Evolutionary conservation across 2,797 vertebrate species (phyloP).

Genomic region (Anomalospiza imberbis): DNA sequence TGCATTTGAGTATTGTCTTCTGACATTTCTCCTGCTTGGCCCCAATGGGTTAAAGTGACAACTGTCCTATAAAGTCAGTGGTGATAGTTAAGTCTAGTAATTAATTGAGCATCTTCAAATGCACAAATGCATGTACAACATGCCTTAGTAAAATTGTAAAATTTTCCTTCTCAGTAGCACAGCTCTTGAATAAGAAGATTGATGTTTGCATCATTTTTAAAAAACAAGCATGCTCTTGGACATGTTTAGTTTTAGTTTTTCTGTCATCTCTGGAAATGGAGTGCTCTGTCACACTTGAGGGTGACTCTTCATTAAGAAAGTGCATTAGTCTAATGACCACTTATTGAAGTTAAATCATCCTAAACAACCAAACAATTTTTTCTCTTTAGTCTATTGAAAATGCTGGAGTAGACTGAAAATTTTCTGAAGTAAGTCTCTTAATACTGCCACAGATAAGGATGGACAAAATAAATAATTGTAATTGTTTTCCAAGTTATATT

Average conservation of each 20-base stretch:
- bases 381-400: conserved; percentile 19
- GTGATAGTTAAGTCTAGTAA: neutral
- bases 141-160: neutral
- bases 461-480: neutral
- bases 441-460: neutral
- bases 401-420: neutral
- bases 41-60: neutral
- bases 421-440: neutral
- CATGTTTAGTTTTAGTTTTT: neutral
- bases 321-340: neutral
- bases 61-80: neutral
- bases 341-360: neutral
- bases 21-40: neutral
- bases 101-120: neutral
- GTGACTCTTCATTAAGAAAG: neutral
- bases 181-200: neutral
- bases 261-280: neutral
- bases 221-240: neutral
- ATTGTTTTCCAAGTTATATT: neutral
- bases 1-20: neutral
- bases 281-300: neutral
- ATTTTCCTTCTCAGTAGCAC: fast-evolving
- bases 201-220: neutral
- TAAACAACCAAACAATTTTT: neutral
- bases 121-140: too few species aligned